phyloP scores from a whole-genome alignment of 2,888 invertebrate genomes.

The Drosophila prolongata region DNA sequence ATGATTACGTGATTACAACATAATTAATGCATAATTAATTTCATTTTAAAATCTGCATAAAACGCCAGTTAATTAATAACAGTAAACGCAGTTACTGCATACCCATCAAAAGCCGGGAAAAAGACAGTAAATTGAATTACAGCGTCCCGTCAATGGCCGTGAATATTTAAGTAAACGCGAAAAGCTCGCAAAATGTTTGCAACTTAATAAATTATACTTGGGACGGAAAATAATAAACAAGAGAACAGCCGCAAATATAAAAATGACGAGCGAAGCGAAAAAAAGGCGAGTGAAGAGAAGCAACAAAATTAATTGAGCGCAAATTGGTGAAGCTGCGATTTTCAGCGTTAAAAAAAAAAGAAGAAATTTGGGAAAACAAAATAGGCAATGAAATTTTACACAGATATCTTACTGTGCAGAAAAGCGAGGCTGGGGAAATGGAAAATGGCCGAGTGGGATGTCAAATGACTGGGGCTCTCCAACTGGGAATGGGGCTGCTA shows the following conservation, averaged over 20 bases:
- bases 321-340: slow-evolving; percentile 72
- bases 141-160: slow-evolving; percentile 15
- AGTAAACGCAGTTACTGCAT: slow-evolving; percentile 55
- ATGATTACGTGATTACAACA: slow-evolving; percentile 44
- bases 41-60: slow-evolving; percentile 50
- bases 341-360: slow-evolving; percentile 48
- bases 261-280: slow-evolving; percentile 5
- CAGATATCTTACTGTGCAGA: slow-evolving; percentile 27
- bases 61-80: slow-evolving; percentile 65
- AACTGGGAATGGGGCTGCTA: slow-evolving; percentile 10
- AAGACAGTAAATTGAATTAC: slow-evolving; percentile 56
- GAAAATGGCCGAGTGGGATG: slow-evolving; percentile 15
- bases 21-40: slow-evolving; percentile 63
- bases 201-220: slow-evolving; percentile 64
- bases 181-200: slow-evolving; percentile 53
- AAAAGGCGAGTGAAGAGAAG: slow-evolving; percentile 24
- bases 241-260: slow-evolving; percentile 50
- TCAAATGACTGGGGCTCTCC: slow-evolving; percentile 15
- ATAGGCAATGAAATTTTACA: slow-evolving; percentile 47
- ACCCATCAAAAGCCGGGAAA: slow-evolving; percentile 35
- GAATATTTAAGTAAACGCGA: slow-evolving; percentile 20
- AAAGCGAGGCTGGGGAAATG: slow-evolving; percentile 6
- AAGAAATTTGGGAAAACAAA: slow-evolving; percentile 8
- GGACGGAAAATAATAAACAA: slow-evolving; percentile 48
- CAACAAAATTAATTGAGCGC: slow-evolving; percentile 78